Conservation (phyloP, 1,140 invertebrate species). For the Drosophila nasuta region DNA sequence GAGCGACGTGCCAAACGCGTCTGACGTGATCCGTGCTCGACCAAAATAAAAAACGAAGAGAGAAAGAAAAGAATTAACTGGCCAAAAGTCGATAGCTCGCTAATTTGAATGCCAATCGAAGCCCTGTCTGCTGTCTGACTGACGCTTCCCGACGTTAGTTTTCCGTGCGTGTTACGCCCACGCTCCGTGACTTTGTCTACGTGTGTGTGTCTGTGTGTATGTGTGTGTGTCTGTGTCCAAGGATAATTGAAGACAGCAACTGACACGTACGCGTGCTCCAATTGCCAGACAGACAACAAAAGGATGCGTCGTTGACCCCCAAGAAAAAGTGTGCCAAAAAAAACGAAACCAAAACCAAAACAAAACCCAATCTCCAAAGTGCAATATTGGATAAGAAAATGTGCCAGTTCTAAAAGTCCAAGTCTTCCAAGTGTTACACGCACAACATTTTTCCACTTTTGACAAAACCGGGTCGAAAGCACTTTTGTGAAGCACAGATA, state of each 20-base stretch:
- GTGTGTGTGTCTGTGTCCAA: slow-evolving; percentile 37
- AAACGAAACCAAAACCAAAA: slow-evolving; percentile 14
- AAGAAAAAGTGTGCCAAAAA: slow-evolving; percentile 45
- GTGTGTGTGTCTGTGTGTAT: slow-evolving; percentile 48
- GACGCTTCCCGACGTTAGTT: slow-evolving; percentile 32
- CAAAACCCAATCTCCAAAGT: slow-evolving; percentile 47
- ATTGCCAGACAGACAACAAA: slow-evolving; percentile 42
- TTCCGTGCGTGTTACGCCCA: slow-evolving; percentile 26
- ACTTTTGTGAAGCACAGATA: slow-evolving; percentile 70
- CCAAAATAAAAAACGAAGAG: neutral
- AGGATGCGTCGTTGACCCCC: slow-evolving; percentile 75
- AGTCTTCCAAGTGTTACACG: slow-evolving; percentile 5
- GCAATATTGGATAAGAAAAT: slow-evolving; percentile 56
- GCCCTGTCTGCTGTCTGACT: slow-evolving; percentile 1
- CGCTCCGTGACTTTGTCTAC: neutral
- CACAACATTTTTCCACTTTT: neutral
- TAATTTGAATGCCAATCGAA: slow-evolving; percentile 82
- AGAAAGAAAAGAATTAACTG: slow-evolving; percentile 59
- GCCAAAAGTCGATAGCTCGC: slow-evolving; percentile 52
- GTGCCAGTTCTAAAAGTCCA: slow-evolving; percentile 52
- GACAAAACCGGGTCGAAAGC: neutral
- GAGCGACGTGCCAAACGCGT: slow-evolving; percentile 66
- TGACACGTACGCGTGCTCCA: slow-evolving; percentile 69
- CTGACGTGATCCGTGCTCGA: slow-evolving; percentile 50
- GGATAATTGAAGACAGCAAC: slow-evolving; percentile 73